Base-by-base conservation (phyloP, 2,113 vertebrate species). In the Pleuronectes platessa region DNA sequence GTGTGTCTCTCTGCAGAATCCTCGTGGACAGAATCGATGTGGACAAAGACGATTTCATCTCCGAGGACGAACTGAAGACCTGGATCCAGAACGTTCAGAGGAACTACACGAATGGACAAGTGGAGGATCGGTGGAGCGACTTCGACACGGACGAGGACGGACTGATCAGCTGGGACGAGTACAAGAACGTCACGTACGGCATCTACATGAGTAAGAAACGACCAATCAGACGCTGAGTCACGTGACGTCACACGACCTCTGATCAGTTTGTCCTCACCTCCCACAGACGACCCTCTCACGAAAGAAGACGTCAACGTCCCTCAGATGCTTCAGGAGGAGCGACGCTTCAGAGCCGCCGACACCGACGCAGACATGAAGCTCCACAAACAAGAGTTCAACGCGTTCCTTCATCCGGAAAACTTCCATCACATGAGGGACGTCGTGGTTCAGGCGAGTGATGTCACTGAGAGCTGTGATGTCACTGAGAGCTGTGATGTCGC, bases 401-500 rank as follows among this genome's bases (percentile, higher is more conserved):
- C 97, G 37, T 99, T 98, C 31, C 93, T 99, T 59, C 96, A 99
- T 71, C 97, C 97, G 0, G 97, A 98, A 35, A 96, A 97, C n/a
- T 96, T 96, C 0, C 94, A 96, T 3, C 95, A 98, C 88, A 98
- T 99, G 97, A 97, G 96, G 69, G 95, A 97, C 17, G 94, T 97
- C 0, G 97, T 98, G 0, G 96, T 97, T 20, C 93, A 97, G 96
- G 97, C 98, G 74, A 61, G 61, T 9, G 26, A 54, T 42, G 20
- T 67, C 59, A 61, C 24, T 7, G 59, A 18, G 0, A 10, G 37
- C 9, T 40, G 37, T 61, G 60, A 71, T 55, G 53, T 55, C 37
- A 51, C 27, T 11, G 0, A 18, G 0, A 13, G 15, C 2, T 14
- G 3, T 15, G 20, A 64, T 64, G 61, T 64, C 21, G 24, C 21